Evolutionary conservation across 1,140 invertebrate genomes (phyloP).

Genomic region (Matsumurasca onukii): DNA sequence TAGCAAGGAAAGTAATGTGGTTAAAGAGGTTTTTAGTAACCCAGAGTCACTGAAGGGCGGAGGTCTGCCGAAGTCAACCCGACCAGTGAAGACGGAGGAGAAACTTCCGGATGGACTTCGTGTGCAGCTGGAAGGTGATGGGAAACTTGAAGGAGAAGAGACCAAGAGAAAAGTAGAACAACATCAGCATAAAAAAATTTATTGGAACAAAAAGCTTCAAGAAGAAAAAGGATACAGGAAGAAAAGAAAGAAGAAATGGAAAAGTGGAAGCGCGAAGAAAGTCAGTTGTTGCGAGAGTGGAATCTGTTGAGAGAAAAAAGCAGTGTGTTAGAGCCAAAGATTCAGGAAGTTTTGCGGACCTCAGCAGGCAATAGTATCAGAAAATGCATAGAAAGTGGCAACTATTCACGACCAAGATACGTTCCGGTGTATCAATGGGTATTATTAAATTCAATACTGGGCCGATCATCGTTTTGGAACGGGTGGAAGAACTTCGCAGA

Average conservation of each 20-base stretch:
- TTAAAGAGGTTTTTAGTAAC: neutral
- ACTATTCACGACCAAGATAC: neutral
- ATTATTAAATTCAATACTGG: neutral
- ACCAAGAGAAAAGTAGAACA: neutral
- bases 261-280: neutral
- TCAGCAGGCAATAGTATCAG: neutral
- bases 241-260: neutral
- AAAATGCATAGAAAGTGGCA: neutral
- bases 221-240: neutral
- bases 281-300: neutral
- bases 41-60: neutral
- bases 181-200: neutral
- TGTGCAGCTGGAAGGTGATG: neutral
- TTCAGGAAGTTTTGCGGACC: neutral
- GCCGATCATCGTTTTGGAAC: neutral
- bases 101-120: neutral
- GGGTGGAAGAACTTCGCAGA: conserved; percentile 10
- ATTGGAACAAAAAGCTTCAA: neutral
- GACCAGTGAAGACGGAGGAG: neutral
- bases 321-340: neutral
- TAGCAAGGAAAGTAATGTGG: neutral
- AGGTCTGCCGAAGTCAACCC: no score
- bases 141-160: neutral
- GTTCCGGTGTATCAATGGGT: neutral
- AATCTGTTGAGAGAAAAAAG: no score